Evolutionary conservation across 2,797 vertebrate genomes (phyloP), one percentile per base, ranked within the genome.

Genomic region (Pseudochirops cupreus): DNA sequence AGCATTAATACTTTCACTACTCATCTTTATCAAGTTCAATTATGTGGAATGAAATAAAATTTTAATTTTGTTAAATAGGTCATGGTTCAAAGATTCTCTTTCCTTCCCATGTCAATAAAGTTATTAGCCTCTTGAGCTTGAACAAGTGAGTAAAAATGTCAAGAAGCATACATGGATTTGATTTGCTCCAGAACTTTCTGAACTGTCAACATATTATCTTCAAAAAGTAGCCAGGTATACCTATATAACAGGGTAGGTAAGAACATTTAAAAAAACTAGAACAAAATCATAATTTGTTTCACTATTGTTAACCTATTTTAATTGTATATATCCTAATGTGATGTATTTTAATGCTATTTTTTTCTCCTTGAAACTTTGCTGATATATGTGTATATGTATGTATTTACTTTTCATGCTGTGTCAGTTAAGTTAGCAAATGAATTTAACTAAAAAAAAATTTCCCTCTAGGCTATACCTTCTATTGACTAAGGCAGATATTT

Each of bases 31-130:
- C 54, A 50, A 91, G 10, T 16, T 94, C 92, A 2, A 95, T 53
- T 39, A 95, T 7, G 0, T 33, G 46, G 33, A 96, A 58, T 29
- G 18, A 13, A 46, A 56, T 13, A 56, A 90, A 93, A 58, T n/a
- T 89, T 50, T 58, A 56, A 52, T 96, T 97, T 95, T 96, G 29
- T 91, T 90, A 62, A 92, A 92, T 18, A 24, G n/a, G 58, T 11
- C 50, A 95, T 93, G n/a, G 29, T 29, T 95, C 33, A 26, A 89
- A 39, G 33, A 90, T 28, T 95, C 92, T 95, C 54, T 91, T 18
- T 33, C 92, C 1, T 50, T 94, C 90, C 11, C 5, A 28, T 92
- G 93, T 97, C 93, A 96, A 96, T 62, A 52, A 3, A 1, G 18
- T 33, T 87, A 21, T 14, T 56, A 89, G 67, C 90, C 97, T 93